These are phyloP conservation scores for Felis catus DNA, from an alignment of 2,113 vertebrate genomes.

Conservation along the genomic window F.catus_Fca126_mat1.0 CM031411.1:37104001-37104500, in stretches of 20 bases:
- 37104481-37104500: conserved; percentile 35
- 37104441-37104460: conserved; percentile 46
- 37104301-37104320: conserved; percentile 69
- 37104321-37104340: conserved; percentile 48
- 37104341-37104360: conserved; percentile 60
- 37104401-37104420: conserved; percentile 54
- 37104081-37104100: too few species aligned
- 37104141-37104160: conserved; percentile 39
- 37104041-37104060: too few species aligned
- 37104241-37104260: conserved; percentile 64
- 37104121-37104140: background rate
- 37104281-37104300: conserved; percentile 68
- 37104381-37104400: conserved; percentile 37
- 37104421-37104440: conserved; percentile 49
- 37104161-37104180: background rate
- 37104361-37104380: conserved; percentile 60
- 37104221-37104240: conserved; percentile 47
- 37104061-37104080: too few species aligned
- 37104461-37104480: conserved; percentile 1
- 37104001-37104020: too few species aligned
- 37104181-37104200: conserved; percentile 38
- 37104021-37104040: too few species aligned
- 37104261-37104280: conserved; percentile 56
- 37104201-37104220: conserved; percentile 62
- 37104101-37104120: too few species aligned